Base-by-base conservation (phyloP, 2,888 invertebrate species). In the Tenthredo mesomela region DNA sequence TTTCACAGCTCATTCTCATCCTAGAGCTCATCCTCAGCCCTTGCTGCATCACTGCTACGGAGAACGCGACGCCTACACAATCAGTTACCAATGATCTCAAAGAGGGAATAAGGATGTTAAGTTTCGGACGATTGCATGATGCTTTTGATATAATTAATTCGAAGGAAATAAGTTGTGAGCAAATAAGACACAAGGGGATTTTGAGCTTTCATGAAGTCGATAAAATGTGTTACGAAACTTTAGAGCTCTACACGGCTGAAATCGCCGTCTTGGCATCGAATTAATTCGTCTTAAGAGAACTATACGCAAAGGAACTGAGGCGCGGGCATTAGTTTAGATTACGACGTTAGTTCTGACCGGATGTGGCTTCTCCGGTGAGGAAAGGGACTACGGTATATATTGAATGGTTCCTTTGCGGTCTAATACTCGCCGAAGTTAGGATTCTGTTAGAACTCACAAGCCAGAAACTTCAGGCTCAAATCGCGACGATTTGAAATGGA, bases 261-360 rank as follows among this genome's bases (percentile, higher is more conserved):
- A 9, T 61, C 29, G 37, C 10, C 78, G 58, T 78, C 37, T 40
- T 37, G 77, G 67, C 29, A 84, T 84, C 85, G 87, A 86, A 85
- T 86, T 86, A 84, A 71, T 84, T 85, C 85, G 86, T 86, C 85
- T 88, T 88, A 88, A 87, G 86, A 86, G 86, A 86, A 82, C 67
- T 47, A 65, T 82, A 67, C 47, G 82, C 67, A 82, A 67, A 82
- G 67, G 82, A 82, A 82, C 82, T 29, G 25, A 82, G 86, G 86
- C 86, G 75, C 73, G 40, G 77, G 78, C 84, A 84, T 89, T 88
- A 89, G 88, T 89, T 88, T 87, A 89, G 89, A 88, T 89, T 89
- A 89, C 86, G 86, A 84, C 82, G 84, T 80, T 85, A 83, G 78
- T 84, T 85, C 86, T 87, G 87, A 87, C 88, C 85, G 86, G 87